Evolutionary conservation across 2,797 vertebrate species (phyloP), one percentile per base, ranked within the genome.

Genomic region (Cirrhinus molitorella): DNA sequence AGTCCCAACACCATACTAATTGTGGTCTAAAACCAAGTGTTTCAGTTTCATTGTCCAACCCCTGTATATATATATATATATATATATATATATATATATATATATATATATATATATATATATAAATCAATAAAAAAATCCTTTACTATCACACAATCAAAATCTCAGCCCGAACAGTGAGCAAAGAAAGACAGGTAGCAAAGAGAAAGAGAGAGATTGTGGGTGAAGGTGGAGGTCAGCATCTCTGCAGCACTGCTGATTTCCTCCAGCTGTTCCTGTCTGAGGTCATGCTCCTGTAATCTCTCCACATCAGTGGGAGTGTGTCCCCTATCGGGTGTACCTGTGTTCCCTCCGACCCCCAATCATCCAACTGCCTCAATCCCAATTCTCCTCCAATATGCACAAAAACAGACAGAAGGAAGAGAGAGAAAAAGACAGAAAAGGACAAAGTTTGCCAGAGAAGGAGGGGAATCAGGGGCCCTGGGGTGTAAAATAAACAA

Each of bases 241-340:
- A 65, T 70, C 65, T 81, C 80, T 40, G 45, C 28, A 74, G 45
- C 19, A 47, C 72, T 77, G 43, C 81, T 74, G 86, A 86, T 71
- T 83, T 78, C 81, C 67, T 83, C 81, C 81, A 84, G 82, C 72
- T 84, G 84, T 81, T 74, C 61, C 55, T 75, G 86, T 87, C 51
- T 79, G 70, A 65, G 28, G 75, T 75, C 43, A 28, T 40, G 51
- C 75, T 66, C 45, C 66, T 75, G 45, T 85, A 83, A 70, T 86
- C 53, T 70, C 70, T 45, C 55, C 16, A 80, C 51, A 67, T 67
- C 74, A 70, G 81, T 43, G 63, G 25, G 74, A 81, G 61, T 66
- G 59, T 21, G 72, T 59, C 67, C 17, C 40, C 25, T 81, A 80
- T 78, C 5, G 9, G 12, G 25, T 77, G 55, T 82, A 79, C 79